These are phyloP conservation scores for Lordiphosa stackelbergi DNA, from an alignment of 1,140 invertebrate species.

Conservation along the genomic window DNA sequence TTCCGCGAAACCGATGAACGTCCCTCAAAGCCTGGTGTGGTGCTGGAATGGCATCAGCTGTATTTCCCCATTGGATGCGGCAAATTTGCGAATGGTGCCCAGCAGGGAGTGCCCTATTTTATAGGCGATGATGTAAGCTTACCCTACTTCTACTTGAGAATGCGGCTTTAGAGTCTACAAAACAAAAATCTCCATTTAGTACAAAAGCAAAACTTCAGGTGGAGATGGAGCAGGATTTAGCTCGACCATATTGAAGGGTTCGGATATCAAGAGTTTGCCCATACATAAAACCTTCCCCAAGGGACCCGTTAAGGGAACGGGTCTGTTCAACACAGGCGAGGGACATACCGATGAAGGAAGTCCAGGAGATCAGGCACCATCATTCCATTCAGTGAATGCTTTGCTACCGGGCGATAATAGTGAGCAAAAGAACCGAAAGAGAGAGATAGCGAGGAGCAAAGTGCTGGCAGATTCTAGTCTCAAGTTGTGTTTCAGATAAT, in stretches of 20 bases:
- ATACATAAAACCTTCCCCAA: slow-evolving; percentile 34
- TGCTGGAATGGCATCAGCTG: slow-evolving; percentile 81
- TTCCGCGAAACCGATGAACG: slow-evolving; percentile 64
- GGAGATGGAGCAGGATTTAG: slow-evolving; percentile 32
- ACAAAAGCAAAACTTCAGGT: slow-evolving; percentile 36
- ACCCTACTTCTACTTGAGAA: neutral
- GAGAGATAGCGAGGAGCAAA: slow-evolving; percentile 21
- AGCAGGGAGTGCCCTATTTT: slow-evolving; percentile 60
- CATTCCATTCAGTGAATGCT: slow-evolving; percentile 59
- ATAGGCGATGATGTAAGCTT: slow-evolving; percentile 55
- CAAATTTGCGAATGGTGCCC: slow-evolving; percentile 74
- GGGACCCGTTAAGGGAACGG: slow-evolving; percentile 32
- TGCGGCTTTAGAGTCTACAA: neutral
- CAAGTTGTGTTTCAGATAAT: slow-evolving; percentile 68
- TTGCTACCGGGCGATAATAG: slow-evolving; percentile 53
- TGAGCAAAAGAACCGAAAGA: slow-evolving; percentile 25
- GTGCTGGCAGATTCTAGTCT: slow-evolving; percentile 18
- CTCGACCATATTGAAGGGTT: slow-evolving; percentile 48
- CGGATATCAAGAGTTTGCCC: slow-evolving; percentile 60
- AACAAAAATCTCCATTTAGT: slow-evolving; percentile 40
- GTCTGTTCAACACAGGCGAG: slow-evolving; percentile 69
- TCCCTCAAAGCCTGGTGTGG: slow-evolving; percentile 78
- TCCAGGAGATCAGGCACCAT: slow-evolving; percentile 61
- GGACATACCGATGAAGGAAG: slow-evolving; percentile 57
- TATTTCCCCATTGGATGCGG: slow-evolving; percentile 82